Percentiles rank a stretch among this genome's conserved stretches.
These are phyloP conservation scores for Epicampocera succincta DNA, from an alignment of 2,888 invertebrate species.

Conservation along the genomic window DNA sequence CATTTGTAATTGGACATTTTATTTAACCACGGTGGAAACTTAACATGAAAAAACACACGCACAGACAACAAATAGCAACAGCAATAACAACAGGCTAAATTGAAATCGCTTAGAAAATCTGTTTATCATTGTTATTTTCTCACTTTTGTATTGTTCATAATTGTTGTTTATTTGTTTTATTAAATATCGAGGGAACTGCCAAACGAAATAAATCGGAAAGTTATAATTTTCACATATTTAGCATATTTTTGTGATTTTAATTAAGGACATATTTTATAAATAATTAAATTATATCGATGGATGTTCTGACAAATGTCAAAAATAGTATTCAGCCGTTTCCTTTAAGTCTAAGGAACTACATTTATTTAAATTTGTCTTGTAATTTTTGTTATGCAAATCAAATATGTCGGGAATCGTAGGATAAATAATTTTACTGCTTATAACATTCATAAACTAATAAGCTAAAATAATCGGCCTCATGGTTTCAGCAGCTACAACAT, in stretches of 20 bases:
- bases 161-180: conserved; percentile 33
- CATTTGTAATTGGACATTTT: conserved; percentile 11
- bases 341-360: too few species aligned
- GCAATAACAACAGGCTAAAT: not conserved
- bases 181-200: conserved; percentile 17
- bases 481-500: too few species aligned
- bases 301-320: not conserved
- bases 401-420: too few species aligned
- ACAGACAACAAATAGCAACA: not conserved
- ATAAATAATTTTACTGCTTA: too few species aligned
- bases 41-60: not conserved
- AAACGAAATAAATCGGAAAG: conserved; percentile 22
- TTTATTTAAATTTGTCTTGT: too few species aligned
- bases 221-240: conserved; percentile 1
- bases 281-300: conserved; percentile 14
- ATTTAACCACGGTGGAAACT: conserved; percentile 13
- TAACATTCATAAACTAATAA: too few species aligned
- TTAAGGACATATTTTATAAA: not conserved
- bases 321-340: too few species aligned
- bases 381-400: too few species aligned
- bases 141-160: conserved; percentile 29
- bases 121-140: not conserved
- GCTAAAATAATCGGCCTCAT: too few species aligned
- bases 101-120: conserved; percentile 28
- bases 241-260: not conserved